phyloP scores from a whole-genome alignment of 2,113 vertebrate species.

The Cynopterus brachyotis region DNA sequence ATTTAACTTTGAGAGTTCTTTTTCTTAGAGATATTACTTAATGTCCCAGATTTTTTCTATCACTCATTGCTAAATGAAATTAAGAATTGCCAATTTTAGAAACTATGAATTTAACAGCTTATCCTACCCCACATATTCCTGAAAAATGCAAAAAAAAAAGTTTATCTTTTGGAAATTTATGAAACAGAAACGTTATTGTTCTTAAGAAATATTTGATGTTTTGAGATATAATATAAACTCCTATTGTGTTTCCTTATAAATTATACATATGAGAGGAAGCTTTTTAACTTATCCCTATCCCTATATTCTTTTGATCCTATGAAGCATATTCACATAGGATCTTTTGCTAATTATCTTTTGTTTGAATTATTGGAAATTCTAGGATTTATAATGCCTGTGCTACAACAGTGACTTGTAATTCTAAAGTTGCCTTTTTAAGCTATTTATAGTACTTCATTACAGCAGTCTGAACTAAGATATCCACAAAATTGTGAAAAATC shows the following conservation, averaged over 20 bases:
- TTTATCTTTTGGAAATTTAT: neutral
- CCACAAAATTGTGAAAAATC: neutral
- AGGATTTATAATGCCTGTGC: neutral
- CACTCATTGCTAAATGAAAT: neutral
- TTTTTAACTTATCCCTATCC: neutral
- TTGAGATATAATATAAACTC: neutral
- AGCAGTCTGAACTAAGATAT: neutral
- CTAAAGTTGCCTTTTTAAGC: neutral
- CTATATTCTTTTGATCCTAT: neutral
- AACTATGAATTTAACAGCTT: neutral
- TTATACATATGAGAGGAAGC: neutral
- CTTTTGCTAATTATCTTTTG: neutral
- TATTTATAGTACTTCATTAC: neutral
- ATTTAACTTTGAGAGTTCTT: neutral
- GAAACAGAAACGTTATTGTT: neutral
- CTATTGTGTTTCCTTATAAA: neutral
- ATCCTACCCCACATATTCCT: neutral
- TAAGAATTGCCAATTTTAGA: neutral
- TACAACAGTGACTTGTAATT: neutral
- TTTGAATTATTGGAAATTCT: neutral
- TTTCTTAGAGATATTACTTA: neutral
- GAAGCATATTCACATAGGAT: neutral
- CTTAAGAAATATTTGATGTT: neutral
- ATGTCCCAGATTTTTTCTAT: neutral
- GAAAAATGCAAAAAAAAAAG: neutral